Evolutionary conservation across 2,113 vertebrate species (phyloP), one percentile per base, ranked within the genome.

Genomic region (Dermatemys mawii): DNA sequence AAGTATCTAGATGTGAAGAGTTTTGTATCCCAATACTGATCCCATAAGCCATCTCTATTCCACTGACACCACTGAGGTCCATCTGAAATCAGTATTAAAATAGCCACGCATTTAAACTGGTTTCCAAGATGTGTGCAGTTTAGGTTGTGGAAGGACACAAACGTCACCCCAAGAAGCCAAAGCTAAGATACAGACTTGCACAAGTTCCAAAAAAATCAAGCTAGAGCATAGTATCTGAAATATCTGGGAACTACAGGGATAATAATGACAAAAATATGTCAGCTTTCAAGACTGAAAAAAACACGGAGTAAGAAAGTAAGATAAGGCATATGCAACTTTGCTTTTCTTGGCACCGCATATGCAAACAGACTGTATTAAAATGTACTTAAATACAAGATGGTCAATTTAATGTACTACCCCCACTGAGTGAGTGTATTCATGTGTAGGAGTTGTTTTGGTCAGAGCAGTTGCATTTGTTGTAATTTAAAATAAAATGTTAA

Each of bases 401-500:
- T 51, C 57, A 53, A 5, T 67, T 26, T 63, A 80, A 79, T 78
- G 73, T 3, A 22, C 32, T 21, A 44, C 44, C 78, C 86, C 38
- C 29, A 79, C 10, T 83, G n/a, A 55, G 38, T 0, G 60, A 86
- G 88, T 83, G 6, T 53, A 73, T 51, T 84, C 26, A 86, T 67
- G 86, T 89, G 35, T 76, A 54, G 26, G 50, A 88, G n/a, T 1
- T 41, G 54, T 86, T 85, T 93, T 49, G 0, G 5, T 50, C 63
- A 12, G 0, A 94, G 44, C 3, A 46, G 46, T n/a, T 95, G 50
- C 5, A 89, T 83, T 91, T 93, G 11, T 54, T 87, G 35, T 80
- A 16, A 87, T 83, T n/a, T 91, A 87, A 94, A 95, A 90, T 9
- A 84, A 4, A 81, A 83, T 78, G 46, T 87, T 91, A 87, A 88